phyloP scores from a whole-genome alignment of 2,888 invertebrate genomes.

The Acronicta leporina region DNA sequence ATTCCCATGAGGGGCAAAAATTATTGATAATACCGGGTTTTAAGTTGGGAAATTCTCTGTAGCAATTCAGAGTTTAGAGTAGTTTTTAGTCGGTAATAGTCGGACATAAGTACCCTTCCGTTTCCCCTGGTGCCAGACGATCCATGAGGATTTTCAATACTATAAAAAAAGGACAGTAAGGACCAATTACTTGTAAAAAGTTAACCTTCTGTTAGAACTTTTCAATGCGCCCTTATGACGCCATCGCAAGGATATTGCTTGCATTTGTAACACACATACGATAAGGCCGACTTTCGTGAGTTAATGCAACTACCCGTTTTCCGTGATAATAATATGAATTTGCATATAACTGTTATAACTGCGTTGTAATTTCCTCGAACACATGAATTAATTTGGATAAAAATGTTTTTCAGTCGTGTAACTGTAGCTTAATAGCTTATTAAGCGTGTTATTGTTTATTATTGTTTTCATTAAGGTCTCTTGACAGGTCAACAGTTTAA shows the following conservation, averaged over 20 bases:
- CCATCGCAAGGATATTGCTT: slow-evolving; percentile 60
- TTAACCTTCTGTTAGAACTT: slow-evolving; percentile 14
- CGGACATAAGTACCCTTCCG: too few species aligned
- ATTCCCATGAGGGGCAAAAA: too few species aligned
- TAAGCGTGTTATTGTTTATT: slow-evolving; percentile 33
- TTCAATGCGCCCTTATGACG: slow-evolving; percentile 52
- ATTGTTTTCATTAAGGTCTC: slow-evolving; percentile 19
- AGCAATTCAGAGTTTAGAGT: too few species aligned
- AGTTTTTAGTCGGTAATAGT: too few species aligned
- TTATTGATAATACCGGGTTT: too few species aligned
- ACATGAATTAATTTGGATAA: slow-evolving; percentile 34
- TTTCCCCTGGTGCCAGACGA: too few species aligned
- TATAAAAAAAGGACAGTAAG: too few species aligned
- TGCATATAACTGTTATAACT: slow-evolving; percentile 43
- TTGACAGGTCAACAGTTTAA: slow-evolving; percentile 23
- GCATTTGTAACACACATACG: slow-evolving; percentile 30
- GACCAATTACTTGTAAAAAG: not conserved
- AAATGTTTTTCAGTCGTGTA: slow-evolving; percentile 31
- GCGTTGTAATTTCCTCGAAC: slow-evolving; percentile 34
- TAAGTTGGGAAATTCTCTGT: too few species aligned
- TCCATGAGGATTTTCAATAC: too few species aligned
- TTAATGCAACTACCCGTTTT: slow-evolving; percentile 48
- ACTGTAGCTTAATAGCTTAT: slow-evolving; percentile 17
- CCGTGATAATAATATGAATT: slow-evolving; percentile 37
- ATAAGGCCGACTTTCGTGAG: slow-evolving; percentile 39